A percentile compares a stretch with the other conserved stretches of the same genome.
phyloP scores from a whole-genome alignment of 2,888 invertebrate genomes.

The Netelia virgata region DNA sequence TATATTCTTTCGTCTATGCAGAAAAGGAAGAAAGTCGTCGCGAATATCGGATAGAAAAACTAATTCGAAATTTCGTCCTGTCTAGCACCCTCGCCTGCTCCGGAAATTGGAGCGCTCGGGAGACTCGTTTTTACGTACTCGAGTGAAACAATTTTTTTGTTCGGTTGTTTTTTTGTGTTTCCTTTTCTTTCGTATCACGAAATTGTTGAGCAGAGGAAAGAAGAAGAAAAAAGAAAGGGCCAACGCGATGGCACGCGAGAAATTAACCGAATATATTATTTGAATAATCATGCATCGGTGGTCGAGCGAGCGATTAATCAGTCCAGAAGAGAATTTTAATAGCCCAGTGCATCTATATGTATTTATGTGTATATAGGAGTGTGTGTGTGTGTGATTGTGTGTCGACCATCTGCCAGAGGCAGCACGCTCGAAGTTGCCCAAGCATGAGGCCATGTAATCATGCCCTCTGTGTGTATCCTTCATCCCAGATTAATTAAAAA shows the following conservation, averaged over 20 bases:
- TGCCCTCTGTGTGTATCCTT: slow-evolving; percentile 49
- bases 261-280: slow-evolving; percentile 63
- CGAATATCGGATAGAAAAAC: slow-evolving; percentile 11
- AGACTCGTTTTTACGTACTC: neutral
- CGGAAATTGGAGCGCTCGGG: slow-evolving; percentile 41
- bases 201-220: neutral
- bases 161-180: neutral
- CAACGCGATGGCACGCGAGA: slow-evolving; percentile 25
- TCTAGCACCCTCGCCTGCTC: neutral
- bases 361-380: neutral
- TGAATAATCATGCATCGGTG: slow-evolving; percentile 77
- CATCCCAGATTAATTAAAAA: slow-evolving; percentile 65
- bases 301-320: slow-evolving; percentile 78
- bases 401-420: slow-evolving; percentile 66
- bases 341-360: slow-evolving; percentile 40
- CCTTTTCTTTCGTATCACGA: neutral
- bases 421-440: slow-evolving; percentile 61
- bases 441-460: slow-evolving; percentile 64
- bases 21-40: slow-evolving; percentile 8
- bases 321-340: slow-evolving; percentile 70
- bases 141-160: neutral
- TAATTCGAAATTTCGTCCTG: slow-evolving; percentile 27
- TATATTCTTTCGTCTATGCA: neutral
- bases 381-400: slow-evolving; percentile 18
- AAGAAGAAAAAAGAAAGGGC: neutral